Evolutionary conservation across 92 coral and sea anemone genomes (phyloP), one percentile per base, ranked within the genome.

Genomic region (Palythoa grandiflora): DNA sequence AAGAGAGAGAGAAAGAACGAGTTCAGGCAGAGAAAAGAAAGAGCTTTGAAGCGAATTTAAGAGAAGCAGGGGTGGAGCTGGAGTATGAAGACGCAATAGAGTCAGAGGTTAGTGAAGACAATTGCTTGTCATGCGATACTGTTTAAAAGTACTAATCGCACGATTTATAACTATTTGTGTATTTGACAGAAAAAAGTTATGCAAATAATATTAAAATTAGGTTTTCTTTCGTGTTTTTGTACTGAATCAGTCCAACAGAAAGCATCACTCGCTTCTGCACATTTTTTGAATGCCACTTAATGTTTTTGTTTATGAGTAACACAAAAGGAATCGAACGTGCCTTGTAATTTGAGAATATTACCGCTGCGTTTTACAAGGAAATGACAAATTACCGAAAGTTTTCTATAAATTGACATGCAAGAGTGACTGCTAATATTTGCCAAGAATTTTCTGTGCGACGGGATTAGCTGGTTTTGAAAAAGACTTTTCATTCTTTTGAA

Each of bases 81-180:
- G 97, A 93, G 70, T 92, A 90, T 80, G 99, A 95, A 80, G 98
- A 95, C 8, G 98, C 93, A 28, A 73, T 95, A 1, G 92, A 92
- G 12, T 89, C 98, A 13, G 89, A 93, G 98, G 98, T 95, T 81
- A 17, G 91, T 48, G n/a, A 54, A 28, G 47, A 54, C 3, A 63
- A 51, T 36, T 52, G 8, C 38, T 7, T 50, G 55, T 48, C 14
- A 7, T 17, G 15, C 9, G 52, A 39, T 78, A 16, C 14, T 77
- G 15, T 35, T 50, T 10, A n/a, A 21, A n/a, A 21, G 1, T 48
- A 44, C 20, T 11, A 13, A 9, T 38, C 54, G 11, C 77, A 40
- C 35, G 77, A 16, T 21, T 48, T 12, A 40, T 11, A n/a, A 8
- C 47, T 71, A 5, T 44, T 44, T 44, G 50, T 44, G 50, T 44